These are phyloP conservation scores for Thecocarcelia acutangulata DNA, from an alignment of 2,888 invertebrate genomes.

Conservation along the genomic window DNA sequence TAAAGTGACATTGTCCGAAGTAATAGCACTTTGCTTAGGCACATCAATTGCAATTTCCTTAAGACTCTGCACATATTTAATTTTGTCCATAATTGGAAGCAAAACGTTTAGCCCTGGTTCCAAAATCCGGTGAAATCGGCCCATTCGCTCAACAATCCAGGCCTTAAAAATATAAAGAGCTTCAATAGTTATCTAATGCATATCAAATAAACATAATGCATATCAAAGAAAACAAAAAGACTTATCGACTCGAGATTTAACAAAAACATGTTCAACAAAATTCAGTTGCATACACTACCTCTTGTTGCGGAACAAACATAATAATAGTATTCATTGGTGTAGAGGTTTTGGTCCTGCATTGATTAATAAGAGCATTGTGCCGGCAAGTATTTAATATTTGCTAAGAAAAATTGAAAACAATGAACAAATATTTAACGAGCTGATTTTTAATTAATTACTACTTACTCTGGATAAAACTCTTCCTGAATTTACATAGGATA, in stretches of 20 bases:
- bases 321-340: conserved; percentile 95
- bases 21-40: conserved; percentile 99
- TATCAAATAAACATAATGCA: not conserved
- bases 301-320: conserved; percentile 99
- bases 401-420: conserved; percentile 8
- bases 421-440: not conserved
- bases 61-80: conserved; percentile 98
- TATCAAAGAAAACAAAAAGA: conserved; percentile 3
- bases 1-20: conserved; percentile 97
- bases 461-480: conserved; percentile 58
- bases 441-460: not conserved
- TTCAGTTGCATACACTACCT: conserved; percentile 83
- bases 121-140: conserved; percentile 95
- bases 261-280: no score
- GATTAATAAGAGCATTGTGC: conserved; percentile 63
- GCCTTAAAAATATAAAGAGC: conserved; percentile 85
- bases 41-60: conserved; percentile 99
- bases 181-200: conserved; percentile 46
- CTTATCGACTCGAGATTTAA: no score
- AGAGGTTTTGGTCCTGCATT: conserved; percentile 78
- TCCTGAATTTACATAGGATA: conserved; percentile 57
- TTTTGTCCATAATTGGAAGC: conserved; percentile 93
- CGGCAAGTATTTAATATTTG: conserved; percentile 58
- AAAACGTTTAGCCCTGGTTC: conserved; percentile 97
- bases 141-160: conserved; percentile 99